A percentile compares a stretch with the other conserved stretches of the same genome.
These are phyloP conservation scores for Kryptolebias marmoratus DNA, from an alignment of 2,113 vertebrate species.

Conservation along the genomic window DNA sequence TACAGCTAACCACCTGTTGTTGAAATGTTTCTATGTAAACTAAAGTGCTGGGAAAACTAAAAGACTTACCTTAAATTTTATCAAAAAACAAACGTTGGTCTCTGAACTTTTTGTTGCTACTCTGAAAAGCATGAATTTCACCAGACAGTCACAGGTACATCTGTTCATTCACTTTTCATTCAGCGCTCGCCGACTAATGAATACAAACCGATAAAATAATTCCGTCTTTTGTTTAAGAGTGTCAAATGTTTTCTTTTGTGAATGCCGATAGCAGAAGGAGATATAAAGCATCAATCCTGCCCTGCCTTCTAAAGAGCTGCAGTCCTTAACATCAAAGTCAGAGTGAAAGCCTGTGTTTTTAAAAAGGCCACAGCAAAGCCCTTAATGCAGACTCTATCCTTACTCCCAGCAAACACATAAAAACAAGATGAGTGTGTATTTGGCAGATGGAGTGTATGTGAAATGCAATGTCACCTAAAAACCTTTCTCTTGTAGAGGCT, in stretches of 20 bases:
- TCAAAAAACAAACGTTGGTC: not conserved
- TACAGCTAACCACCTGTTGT: not conserved
- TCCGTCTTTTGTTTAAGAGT: slow-evolving; percentile 38
- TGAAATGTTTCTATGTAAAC: not conserved
- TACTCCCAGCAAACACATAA: slow-evolving; percentile 55
- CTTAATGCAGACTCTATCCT: slow-evolving; percentile 61
- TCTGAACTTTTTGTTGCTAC: not conserved
- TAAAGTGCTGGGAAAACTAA: not conserved
- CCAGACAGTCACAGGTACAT: not conserved
- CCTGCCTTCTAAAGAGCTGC: slow-evolving; percentile 47
- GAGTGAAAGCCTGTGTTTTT: slow-evolving; percentile 47
- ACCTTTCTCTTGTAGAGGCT: slow-evolving; percentile 39
- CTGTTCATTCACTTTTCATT: not conserved
- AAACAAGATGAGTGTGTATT: slow-evolving; percentile 2
- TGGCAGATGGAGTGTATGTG: slow-evolving; percentile 40
- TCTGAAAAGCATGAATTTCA: not conserved
- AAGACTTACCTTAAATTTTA: not conserved
- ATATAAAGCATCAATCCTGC: slow-evolving; percentile 38
- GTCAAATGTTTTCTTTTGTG: slow-evolving; percentile 15
- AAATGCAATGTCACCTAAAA: slow-evolving; percentile 37
- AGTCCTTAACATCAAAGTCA: slow-evolving; percentile 59
- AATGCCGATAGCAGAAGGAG: slow-evolving; percentile 35
- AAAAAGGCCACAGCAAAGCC: slow-evolving; percentile 56
- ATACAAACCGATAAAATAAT: slow-evolving; percentile 21
- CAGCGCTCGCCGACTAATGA: slow-evolving; percentile 1